Evolutionary conservation across 1,140 invertebrate genomes (phyloP).

Genomic region (Eumeta japonica): DNA sequence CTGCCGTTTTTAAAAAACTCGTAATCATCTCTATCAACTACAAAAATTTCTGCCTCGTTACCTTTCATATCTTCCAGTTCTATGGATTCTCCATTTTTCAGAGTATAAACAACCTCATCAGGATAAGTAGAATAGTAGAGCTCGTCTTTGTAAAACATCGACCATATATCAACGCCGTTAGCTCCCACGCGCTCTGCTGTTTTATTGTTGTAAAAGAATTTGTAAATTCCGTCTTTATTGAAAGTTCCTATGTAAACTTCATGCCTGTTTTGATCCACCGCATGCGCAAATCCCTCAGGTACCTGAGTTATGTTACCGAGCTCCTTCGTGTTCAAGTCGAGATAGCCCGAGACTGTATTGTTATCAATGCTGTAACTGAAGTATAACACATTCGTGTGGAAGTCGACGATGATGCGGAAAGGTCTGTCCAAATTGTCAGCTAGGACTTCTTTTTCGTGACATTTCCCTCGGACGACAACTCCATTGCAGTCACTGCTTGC

Average conservation of each 20-base stretch:
- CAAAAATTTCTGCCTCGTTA: conserved; percentile 34
- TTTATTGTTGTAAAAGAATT: conserved; percentile 25
- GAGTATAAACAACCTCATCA: conserved; percentile 28
- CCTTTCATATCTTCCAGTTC: conserved; percentile 35
- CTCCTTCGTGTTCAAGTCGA: conserved; percentile 33
- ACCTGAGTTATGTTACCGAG: conserved; percentile 23
- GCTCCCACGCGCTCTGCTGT: conserved; percentile 19
- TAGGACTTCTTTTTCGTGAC: conserved; percentile 23
- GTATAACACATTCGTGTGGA: conserved; percentile 27
- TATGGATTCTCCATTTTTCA: conserved; percentile 19
- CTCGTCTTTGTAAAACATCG: conserved; percentile 29
- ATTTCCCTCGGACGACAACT: neutral
- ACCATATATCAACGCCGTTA: conserved; percentile 26
- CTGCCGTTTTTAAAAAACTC: conserved; percentile 32
- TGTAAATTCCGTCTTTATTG: conserved; percentile 32
- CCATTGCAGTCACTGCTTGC: conserved; percentile 16
- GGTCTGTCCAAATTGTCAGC: conserved; percentile 28
- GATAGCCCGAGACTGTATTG: conserved; percentile 21
- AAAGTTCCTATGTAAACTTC: conserved; percentile 36
- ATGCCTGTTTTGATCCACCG: conserved; percentile 27
- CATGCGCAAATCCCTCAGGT: conserved; percentile 34
- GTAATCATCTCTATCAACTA: conserved; percentile 29
- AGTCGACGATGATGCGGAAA: conserved; percentile 26
- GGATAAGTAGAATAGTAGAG: conserved; percentile 35
- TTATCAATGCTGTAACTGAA: conserved; percentile 35